phyloP scores from a whole-genome alignment of 92 coral and sea anemone species.

The Ricordea florida region DNA sequence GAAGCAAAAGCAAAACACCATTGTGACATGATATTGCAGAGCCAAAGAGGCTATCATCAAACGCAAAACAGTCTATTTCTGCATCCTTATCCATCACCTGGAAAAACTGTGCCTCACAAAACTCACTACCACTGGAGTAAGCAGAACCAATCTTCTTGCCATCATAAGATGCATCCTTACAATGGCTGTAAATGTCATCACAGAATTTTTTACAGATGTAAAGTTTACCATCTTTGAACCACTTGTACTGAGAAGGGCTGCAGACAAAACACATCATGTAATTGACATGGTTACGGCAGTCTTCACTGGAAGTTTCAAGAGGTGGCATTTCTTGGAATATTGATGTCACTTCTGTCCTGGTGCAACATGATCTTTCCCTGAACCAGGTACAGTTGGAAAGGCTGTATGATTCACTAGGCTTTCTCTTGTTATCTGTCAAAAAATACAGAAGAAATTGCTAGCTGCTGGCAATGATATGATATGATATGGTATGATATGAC shows the following conservation, averaged over 20 bases:
- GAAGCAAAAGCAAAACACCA: background rate
- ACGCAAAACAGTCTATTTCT: slow-evolving; percentile 67
- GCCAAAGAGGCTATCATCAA: slow-evolving; percentile 64
- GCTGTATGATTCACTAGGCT: slow-evolving; percentile 91
- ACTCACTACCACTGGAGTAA: slow-evolving; percentile 67
- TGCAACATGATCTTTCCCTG: slow-evolving; percentile 87
- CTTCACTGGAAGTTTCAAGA: slow-evolving; percentile 59
- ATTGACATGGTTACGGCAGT: slow-evolving; percentile 85
- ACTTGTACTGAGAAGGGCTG: slow-evolving; percentile 83
- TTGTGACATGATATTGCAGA: slow-evolving; percentile 11
- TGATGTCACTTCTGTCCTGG: slow-evolving; percentile 95
- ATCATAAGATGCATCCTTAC: slow-evolving; percentile 75
- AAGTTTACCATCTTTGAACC: slow-evolving; percentile 64
- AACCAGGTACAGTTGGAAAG: slow-evolving; percentile 97
- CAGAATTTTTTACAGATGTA: slow-evolving; percentile 79
- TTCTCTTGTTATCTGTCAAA: slow-evolving; percentile 72
- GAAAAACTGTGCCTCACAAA: slow-evolving; percentile 88
- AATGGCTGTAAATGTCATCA: slow-evolving; percentile 61
- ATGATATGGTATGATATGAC: no score
- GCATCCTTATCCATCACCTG: slow-evolving; percentile 43
- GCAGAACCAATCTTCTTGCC: slow-evolving; percentile 59
- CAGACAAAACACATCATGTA: slow-evolving; percentile 97
- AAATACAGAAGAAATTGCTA: no score
- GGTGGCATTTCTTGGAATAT: slow-evolving; percentile 80
- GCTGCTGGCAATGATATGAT: no score